A percentile compares a stretch with the other conserved stretches of the same genome.
These are phyloP conservation scores for Pyrgilauda ruficollis DNA, from an alignment of 2,113 vertebrate species.

Conservation along the genomic window DNA sequence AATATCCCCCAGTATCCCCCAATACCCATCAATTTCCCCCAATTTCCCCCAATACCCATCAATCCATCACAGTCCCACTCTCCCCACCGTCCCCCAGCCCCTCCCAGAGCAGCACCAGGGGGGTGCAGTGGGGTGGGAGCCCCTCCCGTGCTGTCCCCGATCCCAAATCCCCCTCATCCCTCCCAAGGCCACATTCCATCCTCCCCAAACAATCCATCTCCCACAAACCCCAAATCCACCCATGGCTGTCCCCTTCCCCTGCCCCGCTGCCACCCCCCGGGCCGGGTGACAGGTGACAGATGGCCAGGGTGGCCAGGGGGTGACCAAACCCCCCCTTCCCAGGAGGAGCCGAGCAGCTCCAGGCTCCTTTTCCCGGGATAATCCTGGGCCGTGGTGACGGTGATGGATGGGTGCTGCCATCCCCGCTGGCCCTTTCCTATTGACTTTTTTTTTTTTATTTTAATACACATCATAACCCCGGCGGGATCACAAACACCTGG, in stretches of 20 bases:
- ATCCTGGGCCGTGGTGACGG: rapidly evolving
- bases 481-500: rapidly evolving
- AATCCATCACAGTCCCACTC: too few species aligned
- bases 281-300: rapidly evolving
- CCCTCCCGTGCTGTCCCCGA: rapidly evolving
- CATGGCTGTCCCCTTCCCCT: neutral
- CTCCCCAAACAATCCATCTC: neutral
- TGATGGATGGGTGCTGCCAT: conserved; percentile 11
- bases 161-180: neutral
- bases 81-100: rapidly evolving
- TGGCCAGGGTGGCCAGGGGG: neutral
- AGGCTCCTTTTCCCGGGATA: rapidly evolving
- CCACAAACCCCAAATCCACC: neutral
- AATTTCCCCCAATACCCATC: neutral
- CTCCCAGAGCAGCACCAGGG: too few species aligned
- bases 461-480: neutral
- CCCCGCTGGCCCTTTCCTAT: neutral
- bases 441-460: neutral
- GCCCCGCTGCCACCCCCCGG: too few species aligned
- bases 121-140: rapidly evolving
- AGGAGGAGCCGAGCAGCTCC: neutral
- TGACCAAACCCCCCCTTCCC: neutral
- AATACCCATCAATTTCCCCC: neutral
- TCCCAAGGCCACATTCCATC: neutral
- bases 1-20: too few species aligned